Evolutionary conservation across 2,113 vertebrate species (phyloP), one percentile per base, ranked within the genome.

Genomic region (Apeltes quadracus): DNA sequence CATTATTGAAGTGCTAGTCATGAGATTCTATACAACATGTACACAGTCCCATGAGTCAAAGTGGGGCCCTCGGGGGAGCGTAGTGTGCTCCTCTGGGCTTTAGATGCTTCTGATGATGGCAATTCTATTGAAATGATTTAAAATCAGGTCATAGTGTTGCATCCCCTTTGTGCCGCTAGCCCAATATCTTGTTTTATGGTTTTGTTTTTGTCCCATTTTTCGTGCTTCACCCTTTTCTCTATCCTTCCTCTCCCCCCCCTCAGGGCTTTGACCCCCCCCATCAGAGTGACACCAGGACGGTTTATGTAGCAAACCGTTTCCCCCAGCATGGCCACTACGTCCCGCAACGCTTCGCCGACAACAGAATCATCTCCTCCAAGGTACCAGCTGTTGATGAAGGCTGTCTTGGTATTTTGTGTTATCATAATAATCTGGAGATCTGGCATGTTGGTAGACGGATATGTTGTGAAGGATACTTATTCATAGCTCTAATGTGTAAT

Each of bases 291-390:
- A 98, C 96, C 54, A 95, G 98, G 91, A 99, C 98, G 27, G 91
- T 99, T 92, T 99, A 99, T 69, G 95, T 99, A 80, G 96, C 97
- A 75, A 99, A 99, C 89, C 95, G 95, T 67, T 99, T 98, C 84
- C 98, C 98, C 73, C 95, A 96, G 87, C 92, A 96, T 90, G 95
- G 95, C 79, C 96, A 97, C 93, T 99, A 99, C 54, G 81, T 96
- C 87, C 97, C 96, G 75, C 97, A 97, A 84, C 96, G 96, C 89
- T 99, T 98, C 92, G 94, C 96, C 0, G 98, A 99, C 88, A 99
- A 99, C 92, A 92, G 96, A 84, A 99, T 99, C 84, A 95, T 99
- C 88, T 99, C 98, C 79, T 99, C 97, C 66, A 99, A 99, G 95
- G 98, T 99, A 95, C 34, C 10, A 7, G 43, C 16, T 62, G 34